Evolutionary conservation across 2,113 vertebrate genomes (phyloP).

Genomic region (Falcunculus frontatus): DNA sequence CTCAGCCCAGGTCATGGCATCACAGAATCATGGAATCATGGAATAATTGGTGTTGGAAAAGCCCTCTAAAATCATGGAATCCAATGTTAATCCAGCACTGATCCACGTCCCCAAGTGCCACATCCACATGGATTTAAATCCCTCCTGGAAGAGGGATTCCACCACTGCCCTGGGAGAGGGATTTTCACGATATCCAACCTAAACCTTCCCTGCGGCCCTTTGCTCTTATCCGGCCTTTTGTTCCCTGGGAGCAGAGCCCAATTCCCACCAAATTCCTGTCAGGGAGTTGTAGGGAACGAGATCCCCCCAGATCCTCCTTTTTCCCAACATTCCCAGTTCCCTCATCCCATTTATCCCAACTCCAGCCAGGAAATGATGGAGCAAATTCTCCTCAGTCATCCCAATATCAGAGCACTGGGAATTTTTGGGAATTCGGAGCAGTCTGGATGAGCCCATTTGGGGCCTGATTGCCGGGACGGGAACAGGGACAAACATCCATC

Average conservation of each 20-base stretch:
- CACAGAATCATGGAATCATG: background rate
- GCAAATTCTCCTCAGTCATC: background rate
- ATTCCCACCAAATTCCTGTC: background rate
- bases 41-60: background rate
- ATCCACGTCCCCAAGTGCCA: background rate
- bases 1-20: background rate
- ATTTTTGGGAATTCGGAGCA: background rate
- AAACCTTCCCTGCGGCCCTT: background rate
- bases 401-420: accelerated
- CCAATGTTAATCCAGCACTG: background rate
- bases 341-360: background rate
- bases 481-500: background rate
- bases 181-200: background rate
- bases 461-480: accelerated
- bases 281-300: background rate
- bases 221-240: background rate
- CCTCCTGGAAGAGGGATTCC: background rate
- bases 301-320: background rate
- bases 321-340: background rate
- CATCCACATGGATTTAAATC: background rate
- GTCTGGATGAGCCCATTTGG: background rate
- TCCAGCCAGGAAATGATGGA: background rate
- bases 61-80: background rate
- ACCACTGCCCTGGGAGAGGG: background rate
- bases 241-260: background rate